Evolutionary conservation across 2,888 invertebrate genomes (phyloP).

Genomic region (Scaptomyza tumidula): DNA sequence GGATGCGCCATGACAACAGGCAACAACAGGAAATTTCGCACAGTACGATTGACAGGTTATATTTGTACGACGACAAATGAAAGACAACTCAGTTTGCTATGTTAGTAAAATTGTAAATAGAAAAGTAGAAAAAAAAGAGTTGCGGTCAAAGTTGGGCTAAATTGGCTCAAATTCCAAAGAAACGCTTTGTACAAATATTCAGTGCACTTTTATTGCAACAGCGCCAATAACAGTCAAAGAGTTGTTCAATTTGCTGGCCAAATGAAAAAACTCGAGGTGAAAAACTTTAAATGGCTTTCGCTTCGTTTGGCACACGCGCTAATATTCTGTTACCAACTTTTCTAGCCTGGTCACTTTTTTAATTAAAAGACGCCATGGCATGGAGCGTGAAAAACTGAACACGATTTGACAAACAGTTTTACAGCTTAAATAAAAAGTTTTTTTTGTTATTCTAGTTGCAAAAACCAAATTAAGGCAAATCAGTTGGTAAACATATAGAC

Average conservation of each 20-base stretch:
- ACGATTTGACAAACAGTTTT: constrained; percentile 53
- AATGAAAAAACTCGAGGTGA: constrained; percentile 45
- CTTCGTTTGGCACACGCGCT: constrained; percentile 16
- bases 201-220: constrained; percentile 56
- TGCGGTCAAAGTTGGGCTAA: neutral
- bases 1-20: constrained; percentile 54
- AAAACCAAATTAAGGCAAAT: constrained; percentile 8
- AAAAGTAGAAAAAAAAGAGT: neutral
- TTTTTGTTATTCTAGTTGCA: neutral
- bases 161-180: constrained; percentile 37
- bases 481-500: neutral
- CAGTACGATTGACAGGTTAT: no score
- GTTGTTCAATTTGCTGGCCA: constrained; percentile 18
- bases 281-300: constrained; percentile 61
- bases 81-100: constrained; percentile 19
- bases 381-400: constrained; percentile 1
- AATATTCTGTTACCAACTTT: constrained; percentile 56
- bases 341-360: constrained; percentile 64
- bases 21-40: constrained; percentile 8
- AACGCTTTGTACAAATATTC: constrained; percentile 52
- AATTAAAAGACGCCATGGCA: constrained; percentile 60
- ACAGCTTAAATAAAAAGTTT: constrained; percentile 54
- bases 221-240: constrained; percentile 3
- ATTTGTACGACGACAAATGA: constrained; percentile 12
- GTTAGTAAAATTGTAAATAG: neutral